Evolutionary conservation across 2,797 vertebrate species (phyloP).

Genomic region (Hoplostethus mediterraneus): DNA sequence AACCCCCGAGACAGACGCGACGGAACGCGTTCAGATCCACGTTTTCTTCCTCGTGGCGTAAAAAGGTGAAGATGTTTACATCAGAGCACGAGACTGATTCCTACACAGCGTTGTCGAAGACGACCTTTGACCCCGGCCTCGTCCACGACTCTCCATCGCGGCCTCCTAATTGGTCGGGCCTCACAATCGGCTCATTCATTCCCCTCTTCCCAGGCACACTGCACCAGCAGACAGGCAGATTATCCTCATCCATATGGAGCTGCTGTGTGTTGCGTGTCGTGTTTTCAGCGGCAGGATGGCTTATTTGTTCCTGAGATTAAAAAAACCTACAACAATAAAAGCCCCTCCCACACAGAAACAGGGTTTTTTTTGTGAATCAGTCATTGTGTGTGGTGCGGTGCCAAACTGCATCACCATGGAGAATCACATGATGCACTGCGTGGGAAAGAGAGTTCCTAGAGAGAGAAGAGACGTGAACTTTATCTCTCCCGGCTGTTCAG

Average conservation of each 20-base stretch:
- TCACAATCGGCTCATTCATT: constrained; percentile 67
- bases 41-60: too few relatives aligned
- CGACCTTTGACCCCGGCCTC: constrained; percentile 56
- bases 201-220: constrained; percentile 34
- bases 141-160: constrained; percentile 41
- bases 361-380: background rate
- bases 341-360: constrained; percentile 7
- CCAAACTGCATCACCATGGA: constrained; percentile 38
- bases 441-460: constrained; percentile 12
- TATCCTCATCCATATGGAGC: background rate
- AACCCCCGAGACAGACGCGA: too few relatives aligned
- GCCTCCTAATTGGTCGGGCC: constrained; percentile 60
- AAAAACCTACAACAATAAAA: background rate
- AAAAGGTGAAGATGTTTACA: too few relatives aligned
- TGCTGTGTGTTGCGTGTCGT: constrained; percentile 23
- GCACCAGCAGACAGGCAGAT: constrained; percentile 19
- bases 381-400: background rate
- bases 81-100: constrained; percentile 60
- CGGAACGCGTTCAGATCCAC: too few relatives aligned
- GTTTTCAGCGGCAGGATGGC: background rate
- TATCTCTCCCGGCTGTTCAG: too few relatives aligned
- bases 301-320: background rate
- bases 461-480: constrained; percentile 24
- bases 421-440: constrained; percentile 41
- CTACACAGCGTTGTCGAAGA: constrained; percentile 43